phyloP scores from a whole-genome alignment of 2,113 vertebrate genomes.

The Dasyornis broadbenti region DNA sequence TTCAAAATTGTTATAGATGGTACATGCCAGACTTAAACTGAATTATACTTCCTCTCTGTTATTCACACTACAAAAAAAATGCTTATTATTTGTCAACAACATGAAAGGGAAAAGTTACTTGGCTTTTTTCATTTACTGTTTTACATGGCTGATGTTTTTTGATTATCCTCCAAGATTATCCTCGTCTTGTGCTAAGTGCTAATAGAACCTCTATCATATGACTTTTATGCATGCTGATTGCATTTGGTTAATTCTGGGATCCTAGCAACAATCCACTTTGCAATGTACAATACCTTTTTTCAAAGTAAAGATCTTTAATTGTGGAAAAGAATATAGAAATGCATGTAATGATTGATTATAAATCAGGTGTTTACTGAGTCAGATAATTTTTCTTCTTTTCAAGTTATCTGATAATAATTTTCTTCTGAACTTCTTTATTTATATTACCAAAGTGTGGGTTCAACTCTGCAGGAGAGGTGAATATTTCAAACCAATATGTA shows the following conservation, averaged over 20 bases:
- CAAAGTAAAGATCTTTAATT: slow-evolving; percentile 42
- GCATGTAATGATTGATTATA: neutral
- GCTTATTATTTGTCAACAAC: slow-evolving; percentile 27
- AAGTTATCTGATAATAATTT: neutral
- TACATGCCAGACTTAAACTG: neutral
- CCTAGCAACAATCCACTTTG: slow-evolving; percentile 50
- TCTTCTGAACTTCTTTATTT: neutral
- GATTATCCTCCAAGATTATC: slow-evolving; percentile 8
- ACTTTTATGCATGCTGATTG: slow-evolving; percentile 17
- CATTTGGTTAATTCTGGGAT: slow-evolving; percentile 32
- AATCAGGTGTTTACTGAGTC: neutral
- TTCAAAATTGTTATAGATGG: neutral
- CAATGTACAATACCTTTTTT: neutral
- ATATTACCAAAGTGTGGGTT: neutral
- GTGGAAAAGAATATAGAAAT: neutral
- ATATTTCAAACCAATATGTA: neutral
- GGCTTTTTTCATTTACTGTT: neutral
- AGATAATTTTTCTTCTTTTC: neutral
- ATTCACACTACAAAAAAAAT: neutral
- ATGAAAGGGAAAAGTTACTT: slow-evolving; percentile 5
- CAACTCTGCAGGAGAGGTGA: neutral
- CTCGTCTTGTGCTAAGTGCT: slow-evolving; percentile 47
- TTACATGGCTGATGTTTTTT: neutral
- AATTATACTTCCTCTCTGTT: neutral
- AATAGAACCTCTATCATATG: slow-evolving; percentile 24